These are phyloP conservation scores for Illadopsis cleaveri DNA, from an alignment of 2,113 vertebrate species.

Conservation along the genomic window DNA sequence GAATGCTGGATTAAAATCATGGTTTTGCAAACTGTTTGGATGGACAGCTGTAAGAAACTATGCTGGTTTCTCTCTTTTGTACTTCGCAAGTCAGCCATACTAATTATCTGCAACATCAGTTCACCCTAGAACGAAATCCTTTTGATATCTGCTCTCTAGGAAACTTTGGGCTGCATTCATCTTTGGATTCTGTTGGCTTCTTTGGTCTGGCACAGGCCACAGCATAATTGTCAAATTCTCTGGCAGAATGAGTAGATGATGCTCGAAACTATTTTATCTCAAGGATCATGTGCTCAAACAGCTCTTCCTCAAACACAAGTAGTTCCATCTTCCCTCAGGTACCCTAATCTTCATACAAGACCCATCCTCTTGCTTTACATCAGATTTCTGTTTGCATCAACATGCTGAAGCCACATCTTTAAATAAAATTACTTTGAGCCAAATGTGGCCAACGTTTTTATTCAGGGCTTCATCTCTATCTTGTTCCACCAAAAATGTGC, in stretches of 20 bases:
- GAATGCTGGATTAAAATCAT: not conserved
- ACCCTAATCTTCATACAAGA: not conserved
- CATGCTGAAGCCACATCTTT: not conserved
- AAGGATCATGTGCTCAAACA: not conserved
- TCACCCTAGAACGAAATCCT: not conserved
- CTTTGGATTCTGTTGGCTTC: not conserved
- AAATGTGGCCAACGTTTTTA: not conserved
- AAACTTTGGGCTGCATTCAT: not conserved
- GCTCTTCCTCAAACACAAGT: not conserved
- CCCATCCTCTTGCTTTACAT: not conserved
- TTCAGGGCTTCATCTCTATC: not conserved
- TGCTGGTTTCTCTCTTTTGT: not conserved
- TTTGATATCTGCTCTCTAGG: not conserved
- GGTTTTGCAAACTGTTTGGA: conserved; percentile 16
- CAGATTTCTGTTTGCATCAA: not conserved
- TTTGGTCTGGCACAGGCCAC: not conserved
- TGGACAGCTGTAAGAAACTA: not conserved
- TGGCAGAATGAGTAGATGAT: not conserved
- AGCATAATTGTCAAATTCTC: not conserved
- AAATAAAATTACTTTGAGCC: not conserved
- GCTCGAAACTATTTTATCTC: not conserved
- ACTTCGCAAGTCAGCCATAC: not conserved
- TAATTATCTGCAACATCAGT: not conserved
- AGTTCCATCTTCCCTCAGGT: not conserved
- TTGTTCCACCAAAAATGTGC: not conserved